Evolutionary conservation across 2,113 vertebrate species (phyloP), one percentile per base, ranked within the genome.

Genomic region (Podilymbus podiceps): DNA sequence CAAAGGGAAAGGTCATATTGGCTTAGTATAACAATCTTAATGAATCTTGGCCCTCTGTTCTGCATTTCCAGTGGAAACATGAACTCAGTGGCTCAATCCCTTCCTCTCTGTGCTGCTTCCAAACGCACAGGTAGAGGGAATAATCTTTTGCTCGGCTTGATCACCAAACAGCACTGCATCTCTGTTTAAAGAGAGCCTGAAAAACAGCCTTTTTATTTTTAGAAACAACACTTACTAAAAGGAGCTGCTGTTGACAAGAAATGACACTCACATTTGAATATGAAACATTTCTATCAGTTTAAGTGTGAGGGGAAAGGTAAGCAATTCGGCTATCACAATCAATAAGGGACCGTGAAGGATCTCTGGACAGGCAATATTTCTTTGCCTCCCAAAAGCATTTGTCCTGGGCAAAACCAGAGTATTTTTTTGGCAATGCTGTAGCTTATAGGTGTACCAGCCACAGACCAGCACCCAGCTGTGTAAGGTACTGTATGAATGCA

Each of bases 1-100:
- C 85, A 88, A 94, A 90, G 33, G 64, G 46, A 94, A 90, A 95
- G 90, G 72, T 83, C 89, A 15, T 85, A 85, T 50, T 85, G 73
- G 83, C 49, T 63, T 60, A 83, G 21, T 15, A 4, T 17, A 89
- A 88, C 55, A 85, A 69, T 46, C 72, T 69, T 93, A 59, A 85
- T 76, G 94, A 85, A 83, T 77, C 74, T 72, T 60, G 76, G 76
- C 64, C 46, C 58, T 47, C 23, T 80, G 66, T 56, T 95, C 72
- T 77, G 50, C 60, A 74, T 72, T 91, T 95, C 67, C 90, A 92
- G 58, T 87, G 82, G 92, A 93, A 94, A 88, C 35, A 64, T 28
- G 56, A 96, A 71, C 28, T 71, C 94, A 49, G 67, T 25, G 20
- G 9, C 83, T 93, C 59, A 28, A 66, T 50, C 67, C 40, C 56